Base-by-base conservation (phyloP, 2,113 vertebrate genomes). In the Passerina amoena region DNA sequence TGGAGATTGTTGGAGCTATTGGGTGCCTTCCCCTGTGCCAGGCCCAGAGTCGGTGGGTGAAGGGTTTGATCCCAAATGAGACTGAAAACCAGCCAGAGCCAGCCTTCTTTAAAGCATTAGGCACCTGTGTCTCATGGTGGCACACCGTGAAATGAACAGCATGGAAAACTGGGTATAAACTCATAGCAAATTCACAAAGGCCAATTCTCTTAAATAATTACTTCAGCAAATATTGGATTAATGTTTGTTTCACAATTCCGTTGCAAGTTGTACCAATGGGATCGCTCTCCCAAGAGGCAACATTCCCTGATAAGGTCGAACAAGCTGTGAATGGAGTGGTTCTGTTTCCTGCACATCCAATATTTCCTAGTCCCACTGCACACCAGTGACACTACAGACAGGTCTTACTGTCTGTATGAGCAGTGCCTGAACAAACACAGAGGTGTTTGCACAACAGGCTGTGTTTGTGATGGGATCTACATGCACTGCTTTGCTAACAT, bases 351-450 rank as follows among this genome's bases (percentile, higher is more conserved):
- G 13, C 19, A 5, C 11, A 24, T 4, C 11, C 20, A 19, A 5
- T 30, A 42, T 24, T n/a, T 22, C 37, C 35, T 18, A 24, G 8
- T 71, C 64, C 18, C 51, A 40, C 25, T 2, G 0, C 7, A 0
- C 28, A 63, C 11, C 40, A 60, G 69, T 4, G 7, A 7, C 37
- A 24, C 12, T 19, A 56, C 40, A 51, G 48, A n/a, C 7, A 51
- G 12, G 19, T 14, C 59, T 50, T 6, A 35, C 0, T n/a, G 54
- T 4, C 15, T 0, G 0, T 11, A 14, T 20, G 20, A 47, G 24
- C 37, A 44, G 50, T 30, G 23, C 44, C 47, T 60, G n/a, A 85
- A 13, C 47, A 60, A 35, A 81, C 18, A 35, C 1, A 23, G 37
- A 65, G 27, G 15, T 12, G n/a, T 68, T 75, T 75, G 25, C 61